Evolutionary conservation across 2,113 vertebrate species (phyloP), one percentile per base, ranked within the genome.

Genomic region (Dasypus novemcinctus): DNA sequence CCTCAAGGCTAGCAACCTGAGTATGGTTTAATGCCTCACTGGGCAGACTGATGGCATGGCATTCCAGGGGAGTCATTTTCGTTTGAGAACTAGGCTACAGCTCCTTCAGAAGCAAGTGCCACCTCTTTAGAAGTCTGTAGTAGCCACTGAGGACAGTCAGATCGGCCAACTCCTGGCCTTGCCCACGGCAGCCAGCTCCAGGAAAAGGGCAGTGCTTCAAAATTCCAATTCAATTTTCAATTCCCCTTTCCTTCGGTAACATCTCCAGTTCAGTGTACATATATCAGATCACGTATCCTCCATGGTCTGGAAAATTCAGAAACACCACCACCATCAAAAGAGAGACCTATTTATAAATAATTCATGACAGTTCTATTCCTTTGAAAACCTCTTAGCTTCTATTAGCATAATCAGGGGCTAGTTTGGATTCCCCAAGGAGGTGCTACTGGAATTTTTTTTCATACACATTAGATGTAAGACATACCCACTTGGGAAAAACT

Each of bases 341-440:
- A 96, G 23, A 85, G 83, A 59, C 90, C 46, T 88, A 75, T 52
- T 94, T 81, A 97, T 98, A 91, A 98, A 97, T 97, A 98, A 98
- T 98, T 95, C 85, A 98, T 97, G 59, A 18, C 8, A 27, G 29
- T 29, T 97, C 79, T 87, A 94, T 89, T 93, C 80, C 95, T 96
- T 86, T 90, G 95, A 95, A 97, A 96, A 82, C 92, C 95, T 97
- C 95, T 97, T 97, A 95, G 76, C 97, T 98, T 96, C 86, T 94
- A 89, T 97, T 97, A 97, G 91, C 96, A 96, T 95, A 95, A 95
- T 95, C 78, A 86, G 89, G 95, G 96, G 41, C 94, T 96, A 43
- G 96, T 97, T 96, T 93, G 90, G 43, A 59, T 84, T 71, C 74
- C 87, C 84, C 82, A 29, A 41, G 66, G 89, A 95, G 87, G 85